phyloP scores from a whole-genome alignment of 2,797 vertebrate genomes.

The Gallinago stenura region DNA sequence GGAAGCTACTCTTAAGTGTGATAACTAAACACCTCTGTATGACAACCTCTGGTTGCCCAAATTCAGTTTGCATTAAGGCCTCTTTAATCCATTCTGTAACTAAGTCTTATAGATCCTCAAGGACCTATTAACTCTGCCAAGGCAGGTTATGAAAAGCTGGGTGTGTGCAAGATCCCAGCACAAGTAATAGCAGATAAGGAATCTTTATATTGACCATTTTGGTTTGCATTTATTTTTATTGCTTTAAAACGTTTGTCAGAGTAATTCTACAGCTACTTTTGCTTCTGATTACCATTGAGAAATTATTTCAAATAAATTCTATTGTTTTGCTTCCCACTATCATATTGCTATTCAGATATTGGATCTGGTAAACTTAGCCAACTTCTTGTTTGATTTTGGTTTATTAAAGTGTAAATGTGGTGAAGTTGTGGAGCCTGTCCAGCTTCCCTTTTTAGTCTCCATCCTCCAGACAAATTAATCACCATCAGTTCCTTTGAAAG shows the following conservation, averaged over 20 bases:
- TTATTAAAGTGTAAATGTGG: not conserved
- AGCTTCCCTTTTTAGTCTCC: not conserved
- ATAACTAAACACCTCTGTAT: not conserved
- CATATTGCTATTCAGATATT: not conserved
- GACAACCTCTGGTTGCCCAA: not conserved
- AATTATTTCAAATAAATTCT: not conserved
- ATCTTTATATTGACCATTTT: not conserved
- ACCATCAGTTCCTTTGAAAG: not conserved
- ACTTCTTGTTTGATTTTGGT: not conserved
- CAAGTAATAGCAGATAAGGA: not conserved
- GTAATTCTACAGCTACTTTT: not conserved
- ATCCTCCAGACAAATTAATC: not conserved
- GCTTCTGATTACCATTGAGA: not conserved
- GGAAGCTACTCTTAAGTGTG: not conserved
- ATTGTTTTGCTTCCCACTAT: not conserved
- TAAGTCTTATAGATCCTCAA: not conserved
- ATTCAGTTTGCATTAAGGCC: not conserved
- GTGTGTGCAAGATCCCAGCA: not conserved
- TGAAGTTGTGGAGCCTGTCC: not conserved
- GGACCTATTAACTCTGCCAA: not conserved
- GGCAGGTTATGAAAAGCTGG: not conserved
- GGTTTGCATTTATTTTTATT: not conserved
- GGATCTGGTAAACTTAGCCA: not conserved
- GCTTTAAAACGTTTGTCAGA: not conserved
- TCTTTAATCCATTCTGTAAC: not conserved